A percentile compares a stretch with the other conserved stretches of the same genome.
phyloP scores from a whole-genome alignment of 2,888 invertebrate species.

The Frankliniella fusca region DNA sequence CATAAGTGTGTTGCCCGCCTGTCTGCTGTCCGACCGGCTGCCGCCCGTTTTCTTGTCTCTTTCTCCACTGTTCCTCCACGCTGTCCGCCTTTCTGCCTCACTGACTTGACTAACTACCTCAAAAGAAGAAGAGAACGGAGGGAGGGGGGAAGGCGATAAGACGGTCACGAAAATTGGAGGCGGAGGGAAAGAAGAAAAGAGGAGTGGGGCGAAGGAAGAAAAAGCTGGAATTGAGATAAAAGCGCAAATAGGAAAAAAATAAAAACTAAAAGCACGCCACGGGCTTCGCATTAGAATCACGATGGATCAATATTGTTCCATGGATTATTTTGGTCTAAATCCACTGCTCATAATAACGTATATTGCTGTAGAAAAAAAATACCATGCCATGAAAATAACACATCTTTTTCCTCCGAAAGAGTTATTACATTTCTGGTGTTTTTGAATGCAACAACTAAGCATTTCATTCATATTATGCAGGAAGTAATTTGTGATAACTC shows the following conservation, averaged over 20 bases:
- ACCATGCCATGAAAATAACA: not conserved
- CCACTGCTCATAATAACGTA: too few relatives aligned
- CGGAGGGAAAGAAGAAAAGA: not conserved
- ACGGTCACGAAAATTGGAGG: too few relatives aligned
- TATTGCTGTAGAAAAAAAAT: not conserved
- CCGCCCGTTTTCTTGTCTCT: not conserved
- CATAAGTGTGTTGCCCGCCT: constrained; percentile 6
- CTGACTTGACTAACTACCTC: constrained; percentile 18
- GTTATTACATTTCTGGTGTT: too few relatives aligned
- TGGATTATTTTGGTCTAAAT: too few relatives aligned
- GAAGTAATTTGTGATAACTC: too few relatives aligned
- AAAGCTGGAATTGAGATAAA: not conserved
- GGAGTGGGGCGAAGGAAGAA: not conserved
- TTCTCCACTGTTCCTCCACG: not conserved
- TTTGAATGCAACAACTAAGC: too few relatives aligned
- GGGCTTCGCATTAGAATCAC: not conserved
- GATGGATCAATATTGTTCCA: too few relatives aligned
- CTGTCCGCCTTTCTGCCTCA: constrained; percentile 21
- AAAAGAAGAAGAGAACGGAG: not conserved
- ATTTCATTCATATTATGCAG: too few relatives aligned
- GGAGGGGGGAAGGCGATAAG: not conserved
- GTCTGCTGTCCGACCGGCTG: not conserved
- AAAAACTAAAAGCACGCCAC: not conserved
- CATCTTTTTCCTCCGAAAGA: not conserved
- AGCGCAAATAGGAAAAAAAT: not conserved